Base-by-base conservation (phyloP, 2,113 vertebrate species). In the Tetrao urogallus region DNA sequence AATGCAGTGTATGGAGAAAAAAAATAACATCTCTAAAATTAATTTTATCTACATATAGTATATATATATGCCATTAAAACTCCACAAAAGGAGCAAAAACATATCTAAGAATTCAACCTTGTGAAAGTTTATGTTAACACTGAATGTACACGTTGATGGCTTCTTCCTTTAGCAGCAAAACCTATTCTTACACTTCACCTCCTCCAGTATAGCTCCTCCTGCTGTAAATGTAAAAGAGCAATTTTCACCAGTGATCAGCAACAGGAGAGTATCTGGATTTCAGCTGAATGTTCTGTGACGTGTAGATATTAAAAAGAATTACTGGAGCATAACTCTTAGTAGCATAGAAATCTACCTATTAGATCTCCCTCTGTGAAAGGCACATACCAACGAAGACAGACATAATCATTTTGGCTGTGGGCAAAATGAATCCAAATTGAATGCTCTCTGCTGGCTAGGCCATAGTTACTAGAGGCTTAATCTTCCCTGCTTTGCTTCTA, bases 131-230 rank as follows among this genome's bases (percentile, higher is more conserved):
- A 94, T 65, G 58, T 86, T 65, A 73, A 86, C 27, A 82, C 0
- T 47, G 83, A 88, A 93, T 78, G 52, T 76, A 94, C 73, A 95
- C 89, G 69, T 83, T 73, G 82, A 97, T 97, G 95, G 96, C 96
- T 98, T 98, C 84, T 97, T 97, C 93, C 96, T 84, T 96, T 96
- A 92, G 94, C 92, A 96, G 94, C 94, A 96, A 94, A 82, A 95
- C 24, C 65, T 92, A 52, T 72, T 91, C 83, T 89, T 81, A 79
- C 12, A 24, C 54, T 65, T 94, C 91, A 40, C 74, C 4, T 34
- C 88, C 69, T 95, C 71, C 77, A 61, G 30, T n/a, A 56, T 20
- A 92, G 13, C 73, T 78, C 43, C 61, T 78, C 8, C 0, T 61
- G 56, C 60, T 61, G 25, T 64, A 72, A 91, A 43, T 1, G 2